Evolutionary conservation across 2,113 vertebrate genomes (phyloP).

Genomic region (Hyaena hyaena): DNA sequence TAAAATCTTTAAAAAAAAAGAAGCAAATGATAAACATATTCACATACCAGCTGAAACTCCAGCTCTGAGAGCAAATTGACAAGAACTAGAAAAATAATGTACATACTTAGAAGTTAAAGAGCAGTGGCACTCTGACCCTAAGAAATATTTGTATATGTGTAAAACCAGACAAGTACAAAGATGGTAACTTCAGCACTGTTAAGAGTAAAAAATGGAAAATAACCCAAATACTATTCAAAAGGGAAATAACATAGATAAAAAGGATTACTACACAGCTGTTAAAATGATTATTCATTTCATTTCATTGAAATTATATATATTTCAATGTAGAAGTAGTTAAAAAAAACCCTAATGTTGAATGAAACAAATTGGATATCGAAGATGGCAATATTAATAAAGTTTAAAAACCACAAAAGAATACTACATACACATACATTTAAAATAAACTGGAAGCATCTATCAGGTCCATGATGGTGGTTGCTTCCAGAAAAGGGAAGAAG

Average conservation of each 20-base stretch:
- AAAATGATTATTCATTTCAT: background rate
- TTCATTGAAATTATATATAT: background rate
- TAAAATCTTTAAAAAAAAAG: no score
- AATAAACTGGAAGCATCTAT: background rate
- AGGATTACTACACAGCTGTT: background rate
- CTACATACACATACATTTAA: background rate
- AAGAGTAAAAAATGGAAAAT: background rate
- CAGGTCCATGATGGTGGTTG: background rate
- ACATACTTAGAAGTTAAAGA: background rate
- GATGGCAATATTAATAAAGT: background rate
- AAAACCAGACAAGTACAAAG: conserved; percentile 6
- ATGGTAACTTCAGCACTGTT: background rate
- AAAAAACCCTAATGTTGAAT: background rate
- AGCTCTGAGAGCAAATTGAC: background rate
- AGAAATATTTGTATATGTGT: background rate
- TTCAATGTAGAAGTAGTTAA: background rate
- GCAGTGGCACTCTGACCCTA: background rate
- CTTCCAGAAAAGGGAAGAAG: background rate
- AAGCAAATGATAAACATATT: background rate
- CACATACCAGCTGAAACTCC: background rate
- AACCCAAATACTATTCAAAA: background rate
- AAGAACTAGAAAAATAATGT: conserved; percentile 1
- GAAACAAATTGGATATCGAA: background rate
- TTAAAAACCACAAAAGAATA: background rate
- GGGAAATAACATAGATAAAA: background rate